A percentile compares a stretch with the other conserved stretches of the same genome.
phyloP scores from a whole-genome alignment of 2,113 vertebrate genomes.

The Sclerurus mexicanus region DNA sequence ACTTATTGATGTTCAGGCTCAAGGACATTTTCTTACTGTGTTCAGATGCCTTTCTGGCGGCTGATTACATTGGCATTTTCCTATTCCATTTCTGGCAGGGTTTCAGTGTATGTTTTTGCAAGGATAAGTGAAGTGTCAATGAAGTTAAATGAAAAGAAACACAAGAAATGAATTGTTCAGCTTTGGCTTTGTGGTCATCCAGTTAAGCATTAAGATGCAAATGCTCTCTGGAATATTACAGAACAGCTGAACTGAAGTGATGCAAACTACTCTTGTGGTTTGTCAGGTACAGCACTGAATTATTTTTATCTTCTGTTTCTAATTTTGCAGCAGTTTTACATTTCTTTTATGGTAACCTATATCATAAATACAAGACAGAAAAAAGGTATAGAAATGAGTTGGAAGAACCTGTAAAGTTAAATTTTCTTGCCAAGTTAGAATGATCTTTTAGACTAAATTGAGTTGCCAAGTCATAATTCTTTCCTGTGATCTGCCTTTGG shows the following conservation, averaged over 20 bases:
- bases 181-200: neutral
- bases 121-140: slow-evolving; percentile 46
- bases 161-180: slow-evolving; percentile 12
- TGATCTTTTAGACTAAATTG: neutral
- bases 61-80: slow-evolving; percentile 49
- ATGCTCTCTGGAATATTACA: neutral
- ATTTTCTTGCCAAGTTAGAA: neutral
- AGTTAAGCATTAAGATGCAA: neutral
- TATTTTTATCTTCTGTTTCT: slow-evolving; percentile 29
- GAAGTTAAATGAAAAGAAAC: slow-evolving; percentile 52
- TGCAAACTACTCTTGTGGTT: neutral
- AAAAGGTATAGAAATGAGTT: neutral
- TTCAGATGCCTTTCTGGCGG: slow-evolving; percentile 3
- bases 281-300: neutral
- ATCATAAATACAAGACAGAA: neutral
- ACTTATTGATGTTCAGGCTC: slow-evolving; percentile 14
- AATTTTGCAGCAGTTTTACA: neutral
- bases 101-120: slow-evolving; percentile 36
- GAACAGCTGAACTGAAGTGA: slow-evolving; percentile 1
- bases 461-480: neutral
- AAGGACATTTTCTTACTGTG: slow-evolving; percentile 25
- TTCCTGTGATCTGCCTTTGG: neutral
- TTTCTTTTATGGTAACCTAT: neutral
- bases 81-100: slow-evolving; percentile 4
- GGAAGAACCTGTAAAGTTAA: neutral